Evolutionary conservation across 1,140 invertebrate genomes (phyloP).

Genomic region (Oedothorax gibbosus): DNA sequence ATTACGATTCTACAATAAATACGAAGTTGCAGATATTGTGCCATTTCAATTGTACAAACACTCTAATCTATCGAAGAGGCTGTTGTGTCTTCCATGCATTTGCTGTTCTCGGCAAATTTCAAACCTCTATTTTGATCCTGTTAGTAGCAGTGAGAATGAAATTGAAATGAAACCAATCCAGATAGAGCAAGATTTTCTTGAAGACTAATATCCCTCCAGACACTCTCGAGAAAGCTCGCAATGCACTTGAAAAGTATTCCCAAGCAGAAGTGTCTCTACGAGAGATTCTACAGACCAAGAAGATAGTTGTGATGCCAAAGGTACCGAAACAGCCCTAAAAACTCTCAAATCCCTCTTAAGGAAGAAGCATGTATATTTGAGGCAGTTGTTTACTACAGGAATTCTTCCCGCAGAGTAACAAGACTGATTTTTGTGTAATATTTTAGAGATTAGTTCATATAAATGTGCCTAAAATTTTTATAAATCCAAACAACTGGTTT

Average conservation of each 20-base stretch:
- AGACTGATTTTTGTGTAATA: too few species aligned
- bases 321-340: constrained; percentile 27
- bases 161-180: constrained; percentile 48
- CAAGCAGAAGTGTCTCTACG: constrained; percentile 1
- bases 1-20: constrained; percentile 36
- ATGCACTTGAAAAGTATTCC: constrained; percentile 13
- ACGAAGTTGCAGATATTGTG: constrained; percentile 1
- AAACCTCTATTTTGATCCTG: background rate
- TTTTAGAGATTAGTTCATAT: too few species aligned
- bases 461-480: too few species aligned
- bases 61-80: constrained; percentile 17
- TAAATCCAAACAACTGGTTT: too few species aligned
- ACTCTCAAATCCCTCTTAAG: constrained; percentile 15
- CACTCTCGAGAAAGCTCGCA: background rate
- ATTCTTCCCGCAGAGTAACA: background rate
- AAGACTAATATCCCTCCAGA: background rate
- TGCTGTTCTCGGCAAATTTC: constrained; percentile 36
- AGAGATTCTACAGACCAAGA: constrained; percentile 36
- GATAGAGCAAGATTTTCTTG: constrained; percentile 40
- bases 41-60: constrained; percentile 18
- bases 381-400: constrained; percentile 9
- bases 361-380: constrained; percentile 32
- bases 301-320: constrained; percentile 31
- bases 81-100: constrained; percentile 29
- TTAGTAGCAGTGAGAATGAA: background rate